Evolutionary conservation across 1,140 invertebrate species (phyloP), one percentile per base, ranked within the genome.

Genomic region (Ruditapes philippinarum): DNA sequence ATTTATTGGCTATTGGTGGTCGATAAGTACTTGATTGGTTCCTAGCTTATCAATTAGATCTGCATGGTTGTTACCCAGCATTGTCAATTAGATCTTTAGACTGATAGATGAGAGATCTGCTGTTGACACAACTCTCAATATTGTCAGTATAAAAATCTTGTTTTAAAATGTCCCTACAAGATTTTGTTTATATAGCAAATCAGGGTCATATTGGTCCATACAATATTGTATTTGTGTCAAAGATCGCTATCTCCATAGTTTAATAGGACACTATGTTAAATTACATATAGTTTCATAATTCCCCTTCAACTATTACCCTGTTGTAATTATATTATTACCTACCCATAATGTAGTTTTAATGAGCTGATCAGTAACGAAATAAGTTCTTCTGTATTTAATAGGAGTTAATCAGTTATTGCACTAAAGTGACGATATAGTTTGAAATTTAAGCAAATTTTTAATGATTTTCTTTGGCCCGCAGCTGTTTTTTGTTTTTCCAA

Each of bases 281-380:
- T 62, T 62, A 25, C 25, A 28, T n/a, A 19, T n/a, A 25, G 28
- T 62, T 62, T 62, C 57, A 62, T 62, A 62, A 62, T 62, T 7
- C n/a, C n/a, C n/a, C n/a, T n/a, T n/a, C n/a, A n/a, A n/a, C n/a
- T n/a, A n/a, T n/a, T n/a, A 45, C 42, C 42, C 5, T 45, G 42
- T 45, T 45, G 14, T 45, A 45, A 45, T 45, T 62, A 28, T 4
- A 62, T 28, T 28, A 28, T 62, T 62, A 28, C 25, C 4, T 62
- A 14, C 57, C 51, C 57, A 62, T 62, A 62, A 62, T 62, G 22
- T 14, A 62, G 22, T 62, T 62, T n/a, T 62, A 62, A 62, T 62
- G 25, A 28, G 28, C 57, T 62, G 51, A 57, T 57, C 51, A 57
- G 7, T 19, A 22, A 11, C 51, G 7, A 14, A 57, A n/a, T n/a